Evolutionary conservation across 1,140 invertebrate genomes (phyloP).

Genomic region (Hyles vespertilio): DNA sequence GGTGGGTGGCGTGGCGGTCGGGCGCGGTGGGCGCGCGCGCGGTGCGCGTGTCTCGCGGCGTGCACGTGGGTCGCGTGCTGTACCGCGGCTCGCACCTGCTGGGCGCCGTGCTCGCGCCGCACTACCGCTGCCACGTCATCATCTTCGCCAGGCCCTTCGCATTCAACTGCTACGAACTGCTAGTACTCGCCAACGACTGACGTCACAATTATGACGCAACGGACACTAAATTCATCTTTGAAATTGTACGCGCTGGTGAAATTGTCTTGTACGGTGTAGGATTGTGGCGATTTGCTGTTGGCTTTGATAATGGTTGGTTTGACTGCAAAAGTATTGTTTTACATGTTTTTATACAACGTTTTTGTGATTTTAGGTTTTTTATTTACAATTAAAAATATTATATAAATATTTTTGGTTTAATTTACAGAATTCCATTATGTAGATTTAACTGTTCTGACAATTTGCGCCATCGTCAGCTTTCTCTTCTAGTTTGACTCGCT

Average conservation of each 20-base stretch:
- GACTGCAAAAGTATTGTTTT: too few relatives aligned
- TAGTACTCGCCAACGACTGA: slow-evolving; percentile 31
- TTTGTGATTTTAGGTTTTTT: too few relatives aligned
- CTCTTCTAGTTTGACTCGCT: slow-evolving; percentile 36
- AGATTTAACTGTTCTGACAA: too few relatives aligned
- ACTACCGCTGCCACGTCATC: slow-evolving; percentile 56
- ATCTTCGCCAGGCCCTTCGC: slow-evolving; percentile 57
- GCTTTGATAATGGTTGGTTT: background rate
- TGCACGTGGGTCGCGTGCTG: slow-evolving; percentile 50
- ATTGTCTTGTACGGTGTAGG: background rate
- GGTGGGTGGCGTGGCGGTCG: slow-evolving; percentile 53
- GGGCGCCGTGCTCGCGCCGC: slow-evolving; percentile 51
- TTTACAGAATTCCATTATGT: too few relatives aligned
- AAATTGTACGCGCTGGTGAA: background rate
- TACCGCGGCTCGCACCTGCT: slow-evolving; percentile 52
- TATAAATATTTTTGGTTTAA: too few relatives aligned
- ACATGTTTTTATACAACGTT: too few relatives aligned
- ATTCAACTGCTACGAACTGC: slow-evolving; percentile 58
- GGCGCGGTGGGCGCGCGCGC: slow-evolving; percentile 29
- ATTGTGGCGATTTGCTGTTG: background rate
- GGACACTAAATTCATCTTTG: background rate
- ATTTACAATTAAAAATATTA: too few relatives aligned
- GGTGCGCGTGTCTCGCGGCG: slow-evolving; percentile 38
- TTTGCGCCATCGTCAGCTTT: background rate
- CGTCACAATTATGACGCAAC: background rate